phyloP scores from a whole-genome alignment of 1,140 invertebrate genomes.

The Cyphomyrmex costatus region DNA sequence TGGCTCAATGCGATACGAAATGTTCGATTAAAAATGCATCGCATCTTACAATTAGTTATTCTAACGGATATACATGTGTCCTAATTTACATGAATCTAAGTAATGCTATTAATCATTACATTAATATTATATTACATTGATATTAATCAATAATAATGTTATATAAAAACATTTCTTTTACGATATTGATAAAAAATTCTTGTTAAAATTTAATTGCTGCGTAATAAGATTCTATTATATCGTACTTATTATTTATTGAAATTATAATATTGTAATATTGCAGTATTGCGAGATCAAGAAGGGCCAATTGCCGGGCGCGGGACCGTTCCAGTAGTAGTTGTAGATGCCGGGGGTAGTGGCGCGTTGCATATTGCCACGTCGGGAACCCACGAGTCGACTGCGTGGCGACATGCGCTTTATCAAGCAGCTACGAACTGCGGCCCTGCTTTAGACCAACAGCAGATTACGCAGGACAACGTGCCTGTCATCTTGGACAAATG shows the following conservation, averaged over 20 bases:
- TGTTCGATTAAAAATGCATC: neutral
- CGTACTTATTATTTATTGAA: neutral
- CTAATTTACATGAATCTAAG: neutral
- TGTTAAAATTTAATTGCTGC: neutral
- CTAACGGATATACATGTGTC: neutral
- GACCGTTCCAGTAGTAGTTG: slow-evolving; percentile 79
- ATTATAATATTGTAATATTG: slow-evolving; percentile 23
- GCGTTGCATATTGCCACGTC: slow-evolving; percentile 82
- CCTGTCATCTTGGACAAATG: slow-evolving; percentile 96
- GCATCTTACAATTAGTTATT: neutral
- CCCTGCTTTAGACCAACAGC: slow-evolving; percentile 92
- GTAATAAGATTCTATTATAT: neutral
- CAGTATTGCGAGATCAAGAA: slow-evolving; percentile 82
- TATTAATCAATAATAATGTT: neutral
- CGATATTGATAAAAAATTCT: neutral
- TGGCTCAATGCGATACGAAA: slow-evolving; percentile 15
- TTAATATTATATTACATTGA: neutral
- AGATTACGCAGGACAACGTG: slow-evolving; percentile 94
- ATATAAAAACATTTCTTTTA: neutral
- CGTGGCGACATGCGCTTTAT: slow-evolving; percentile 91
- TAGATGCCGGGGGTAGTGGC: slow-evolving; percentile 80
- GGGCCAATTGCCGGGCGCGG: slow-evolving; percentile 77
- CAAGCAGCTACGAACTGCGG: slow-evolving; percentile 93
- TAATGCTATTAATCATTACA: slow-evolving; percentile 1
- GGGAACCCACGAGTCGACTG: slow-evolving; percentile 81